These are phyloP conservation scores for Bombus haemorrhoidalis DNA, from an alignment of 1,140 invertebrate genomes.

Conservation along the genomic window DNA sequence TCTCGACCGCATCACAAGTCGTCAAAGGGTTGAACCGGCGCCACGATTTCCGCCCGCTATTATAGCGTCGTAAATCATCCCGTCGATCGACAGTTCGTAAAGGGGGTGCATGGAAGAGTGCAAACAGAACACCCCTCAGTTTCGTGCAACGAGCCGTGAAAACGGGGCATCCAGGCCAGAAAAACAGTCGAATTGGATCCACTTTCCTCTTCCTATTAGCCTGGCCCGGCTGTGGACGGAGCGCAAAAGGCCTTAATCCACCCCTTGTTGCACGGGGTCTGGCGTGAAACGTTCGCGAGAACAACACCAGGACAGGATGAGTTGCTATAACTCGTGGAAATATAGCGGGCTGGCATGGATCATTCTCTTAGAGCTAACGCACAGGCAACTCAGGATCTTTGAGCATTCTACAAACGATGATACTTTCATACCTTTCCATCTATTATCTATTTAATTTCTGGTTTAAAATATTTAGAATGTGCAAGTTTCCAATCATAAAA, in stretches of 20 bases:
- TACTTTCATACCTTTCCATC: too few relatives aligned
- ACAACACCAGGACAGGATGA: constrained; percentile 24
- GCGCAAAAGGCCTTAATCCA: constrained; percentile 62
- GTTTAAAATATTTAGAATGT: too few relatives aligned
- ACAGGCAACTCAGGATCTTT: too few relatives aligned
- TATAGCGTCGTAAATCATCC: constrained; percentile 41
- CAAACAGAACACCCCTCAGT: constrained; percentile 14
- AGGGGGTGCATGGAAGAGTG: neutral
- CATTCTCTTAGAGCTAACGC: too few relatives aligned
- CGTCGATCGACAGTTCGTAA: constrained; percentile 21
- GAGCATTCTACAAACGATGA: too few relatives aligned
- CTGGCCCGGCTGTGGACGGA: constrained; percentile 10
- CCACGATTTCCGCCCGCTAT: constrained; percentile 29
- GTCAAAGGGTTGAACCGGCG: constrained; percentile 25
- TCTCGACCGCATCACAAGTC: neutral
- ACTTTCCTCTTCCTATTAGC: constrained; percentile 45
- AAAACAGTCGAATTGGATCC: constrained; percentile 56
- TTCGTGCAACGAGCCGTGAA: constrained; percentile 57
- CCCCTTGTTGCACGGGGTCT: constrained; percentile 46
- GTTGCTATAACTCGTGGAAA: constrained; percentile 58
- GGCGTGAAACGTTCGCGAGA: constrained; percentile 19
- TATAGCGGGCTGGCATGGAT: neutral
- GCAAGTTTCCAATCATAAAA: too few relatives aligned
- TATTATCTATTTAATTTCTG: too few relatives aligned
- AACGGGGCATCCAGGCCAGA: constrained; percentile 47